phyloP scores from a whole-genome alignment of 2,797 vertebrate species.

The Hippopotamyrus pictus region DNA sequence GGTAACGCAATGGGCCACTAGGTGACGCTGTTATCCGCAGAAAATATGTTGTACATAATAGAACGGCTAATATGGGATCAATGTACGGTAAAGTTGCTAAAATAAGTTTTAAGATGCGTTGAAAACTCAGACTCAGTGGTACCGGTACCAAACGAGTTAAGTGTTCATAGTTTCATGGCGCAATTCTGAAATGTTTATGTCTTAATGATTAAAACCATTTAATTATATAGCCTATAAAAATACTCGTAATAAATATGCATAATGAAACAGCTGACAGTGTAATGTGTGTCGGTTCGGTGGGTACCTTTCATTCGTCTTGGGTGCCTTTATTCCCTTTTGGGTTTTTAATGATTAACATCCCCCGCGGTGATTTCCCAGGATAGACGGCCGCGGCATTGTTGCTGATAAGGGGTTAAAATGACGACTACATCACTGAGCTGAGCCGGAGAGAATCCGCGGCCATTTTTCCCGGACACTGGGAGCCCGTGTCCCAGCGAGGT shows the following conservation, averaged over 20 bases:
- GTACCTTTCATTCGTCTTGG: neutral
- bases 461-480: slow-evolving; percentile 35
- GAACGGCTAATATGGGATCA: neutral
- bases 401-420: slow-evolving; percentile 30
- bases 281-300: neutral
- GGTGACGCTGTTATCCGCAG: neutral
- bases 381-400: neutral
- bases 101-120: neutral
- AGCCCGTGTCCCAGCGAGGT: slow-evolving; percentile 25
- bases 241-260: neutral
- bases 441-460: slow-evolving; percentile 26
- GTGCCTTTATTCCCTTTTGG: neutral
- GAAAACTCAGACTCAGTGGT: neutral
- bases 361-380: neutral
- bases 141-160: neutral
- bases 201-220: neutral
- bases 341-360: neutral
- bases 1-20: neutral
- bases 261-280: neutral
- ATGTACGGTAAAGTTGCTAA: neutral
- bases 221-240: neutral
- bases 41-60: neutral
- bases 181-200: neutral
- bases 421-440: slow-evolving; percentile 36
- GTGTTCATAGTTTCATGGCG: neutral